Conservation (phyloP, 2,888 invertebrate genomes). For the Limnephilus marmoratus region DNA sequence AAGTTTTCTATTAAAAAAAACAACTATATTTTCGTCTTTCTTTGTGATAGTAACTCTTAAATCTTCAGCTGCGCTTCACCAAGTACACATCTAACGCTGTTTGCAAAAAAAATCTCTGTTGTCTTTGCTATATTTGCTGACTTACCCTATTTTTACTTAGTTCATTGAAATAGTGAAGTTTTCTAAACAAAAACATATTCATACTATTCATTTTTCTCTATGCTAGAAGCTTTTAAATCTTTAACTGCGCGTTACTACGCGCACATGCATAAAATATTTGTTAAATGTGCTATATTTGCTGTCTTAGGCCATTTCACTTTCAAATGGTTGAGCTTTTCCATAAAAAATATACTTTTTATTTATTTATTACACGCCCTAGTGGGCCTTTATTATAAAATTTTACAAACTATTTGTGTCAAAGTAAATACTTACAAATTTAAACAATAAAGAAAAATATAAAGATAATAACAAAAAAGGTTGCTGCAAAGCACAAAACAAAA, state of each 20-base stretch:
- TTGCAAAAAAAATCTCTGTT: no score
- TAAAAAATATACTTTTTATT: no score
- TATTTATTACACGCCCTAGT: no score
- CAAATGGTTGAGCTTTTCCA: not conserved
- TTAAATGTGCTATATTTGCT: not conserved
- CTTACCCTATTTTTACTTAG: not conserved
- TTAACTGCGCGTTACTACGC: not conserved
- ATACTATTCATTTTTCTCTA: no score
- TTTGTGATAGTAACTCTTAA: not conserved
- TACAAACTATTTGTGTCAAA: no score
- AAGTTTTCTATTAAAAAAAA: not conserved
- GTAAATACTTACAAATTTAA: no score
- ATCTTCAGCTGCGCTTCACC: not conserved
- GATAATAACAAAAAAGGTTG: no score
- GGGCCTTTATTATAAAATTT: no score
- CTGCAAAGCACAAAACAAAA: no score
- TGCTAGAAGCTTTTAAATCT: not conserved
- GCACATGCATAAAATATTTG: not conserved
- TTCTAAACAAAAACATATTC: not conserved
- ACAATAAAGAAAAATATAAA: no score
- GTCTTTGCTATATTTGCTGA: no score
- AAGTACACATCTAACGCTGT: not conserved
- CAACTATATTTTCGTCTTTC: not conserved
- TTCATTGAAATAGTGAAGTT: not conserved
- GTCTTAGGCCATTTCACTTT: not conserved